Conservation (phyloP, 2,797 vertebrate genomes). For the Darevskia nairensis region DNA sequence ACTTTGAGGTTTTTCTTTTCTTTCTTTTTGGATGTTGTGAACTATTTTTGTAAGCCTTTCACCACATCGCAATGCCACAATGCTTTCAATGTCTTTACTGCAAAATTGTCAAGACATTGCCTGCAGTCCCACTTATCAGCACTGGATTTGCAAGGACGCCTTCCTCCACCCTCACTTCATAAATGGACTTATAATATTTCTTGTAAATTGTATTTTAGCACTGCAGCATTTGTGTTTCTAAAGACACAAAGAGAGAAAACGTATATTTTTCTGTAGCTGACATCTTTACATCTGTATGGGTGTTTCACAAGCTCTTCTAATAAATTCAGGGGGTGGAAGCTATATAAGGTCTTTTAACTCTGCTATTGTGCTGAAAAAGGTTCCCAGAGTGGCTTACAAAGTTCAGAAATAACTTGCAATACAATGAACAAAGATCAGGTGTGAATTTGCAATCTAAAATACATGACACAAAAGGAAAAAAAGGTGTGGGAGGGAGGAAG, state of each 20-base stretch:
- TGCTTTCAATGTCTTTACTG: neutral
- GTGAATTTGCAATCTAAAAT: neutral
- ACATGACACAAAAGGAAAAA: neutral
- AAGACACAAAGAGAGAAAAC: neutral
- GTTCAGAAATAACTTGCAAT: neutral
- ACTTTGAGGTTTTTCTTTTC: neutral
- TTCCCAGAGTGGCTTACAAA: neutral
- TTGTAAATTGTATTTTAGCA: neutral
- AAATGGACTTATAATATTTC: neutral
- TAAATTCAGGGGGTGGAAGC: neutral
- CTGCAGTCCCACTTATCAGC: slow-evolving; percentile 1
- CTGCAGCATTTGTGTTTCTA: neutral
- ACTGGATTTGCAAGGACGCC: neutral
- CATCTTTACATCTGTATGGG: neutral
- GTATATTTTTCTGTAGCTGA: neutral
- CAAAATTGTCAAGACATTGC: neutral
- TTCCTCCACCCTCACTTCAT: neutral
- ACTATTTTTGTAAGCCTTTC: neutral
- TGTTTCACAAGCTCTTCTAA: neutral
- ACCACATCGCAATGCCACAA: neutral
- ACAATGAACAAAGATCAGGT: too few species aligned
- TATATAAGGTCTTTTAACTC: neutral
- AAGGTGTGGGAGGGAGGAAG: too few species aligned
- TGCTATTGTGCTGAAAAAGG: neutral
- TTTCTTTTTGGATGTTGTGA: neutral